These are phyloP conservation scores for Chironomus tentans DNA, from an alignment of 2,888 invertebrate species.

Conservation along the genomic window DNA sequence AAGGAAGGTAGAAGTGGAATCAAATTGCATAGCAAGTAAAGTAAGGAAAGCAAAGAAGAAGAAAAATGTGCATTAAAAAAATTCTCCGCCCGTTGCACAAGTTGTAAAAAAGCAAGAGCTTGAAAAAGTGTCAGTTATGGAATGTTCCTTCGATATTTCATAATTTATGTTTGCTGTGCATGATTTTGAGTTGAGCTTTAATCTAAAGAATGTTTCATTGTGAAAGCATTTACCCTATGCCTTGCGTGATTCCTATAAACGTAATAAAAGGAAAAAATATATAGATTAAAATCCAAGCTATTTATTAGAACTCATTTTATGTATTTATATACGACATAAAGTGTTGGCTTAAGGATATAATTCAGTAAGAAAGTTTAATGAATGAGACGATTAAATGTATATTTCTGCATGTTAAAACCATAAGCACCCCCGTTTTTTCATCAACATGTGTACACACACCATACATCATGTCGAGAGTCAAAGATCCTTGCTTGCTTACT, in stretches of 20 bases:
- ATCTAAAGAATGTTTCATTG: not conserved
- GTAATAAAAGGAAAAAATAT: not conserved
- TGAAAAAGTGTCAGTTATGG: slow-evolving; percentile 6
- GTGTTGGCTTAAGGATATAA: no score
- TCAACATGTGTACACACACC: not conserved
- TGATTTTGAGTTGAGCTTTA: not conserved
- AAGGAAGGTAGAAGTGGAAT: not conserved
- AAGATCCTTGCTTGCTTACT: no score
- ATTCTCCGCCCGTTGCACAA: not conserved
- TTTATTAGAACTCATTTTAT: not conserved
- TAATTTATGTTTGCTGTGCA: not conserved
- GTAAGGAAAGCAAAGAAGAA: not conserved
- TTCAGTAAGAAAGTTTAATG: no score
- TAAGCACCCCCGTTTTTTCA: no score
- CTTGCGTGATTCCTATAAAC: not conserved
- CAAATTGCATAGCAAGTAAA: not conserved
- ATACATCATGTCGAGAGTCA: no score
- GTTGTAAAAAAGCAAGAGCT: not conserved
- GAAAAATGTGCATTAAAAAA: not conserved
- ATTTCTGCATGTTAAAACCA: no score
- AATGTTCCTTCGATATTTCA: not conserved
- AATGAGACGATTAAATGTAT: no score
- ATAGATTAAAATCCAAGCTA: not conserved
- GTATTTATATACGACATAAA: not conserved
- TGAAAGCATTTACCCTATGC: not conserved